Evolutionary conservation across 2,888 invertebrate species (phyloP).

Genomic region (Amaurobius ferox): DNA sequence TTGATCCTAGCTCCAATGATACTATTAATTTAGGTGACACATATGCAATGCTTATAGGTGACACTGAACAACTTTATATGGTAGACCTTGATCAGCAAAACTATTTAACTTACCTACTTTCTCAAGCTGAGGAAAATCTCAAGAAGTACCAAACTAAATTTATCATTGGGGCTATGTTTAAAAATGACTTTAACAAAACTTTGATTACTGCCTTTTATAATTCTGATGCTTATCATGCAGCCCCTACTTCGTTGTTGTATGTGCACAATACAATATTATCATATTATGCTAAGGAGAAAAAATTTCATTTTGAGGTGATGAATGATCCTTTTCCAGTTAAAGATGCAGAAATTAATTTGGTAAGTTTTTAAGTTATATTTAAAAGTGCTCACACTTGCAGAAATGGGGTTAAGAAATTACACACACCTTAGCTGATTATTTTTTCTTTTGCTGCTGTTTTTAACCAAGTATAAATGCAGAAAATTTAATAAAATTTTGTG

Average conservation of each 20-base stretch:
- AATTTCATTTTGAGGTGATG: not conserved
- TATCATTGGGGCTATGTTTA: constrained; percentile 1
- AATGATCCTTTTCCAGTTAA: constrained; percentile 23
- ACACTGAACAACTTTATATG: not conserved
- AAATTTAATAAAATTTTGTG: no score
- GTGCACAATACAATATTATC: constrained; percentile 83
- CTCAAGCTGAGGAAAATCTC: not conserved
- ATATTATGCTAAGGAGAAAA: constrained; percentile 74
- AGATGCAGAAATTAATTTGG: not conserved
- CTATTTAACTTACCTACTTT: not conserved
- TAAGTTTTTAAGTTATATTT: constrained; percentile 8
- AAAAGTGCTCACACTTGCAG: no score
- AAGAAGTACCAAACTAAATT: not conserved
- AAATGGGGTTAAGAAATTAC: no score
- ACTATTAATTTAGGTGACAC: not conserved
- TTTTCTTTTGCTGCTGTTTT: no score
- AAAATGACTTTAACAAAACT: not conserved
- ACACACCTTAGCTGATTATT: no score
- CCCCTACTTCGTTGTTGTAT: constrained; percentile 83
- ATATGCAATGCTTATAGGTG: not conserved
- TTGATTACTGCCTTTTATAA: constrained; percentile 85
- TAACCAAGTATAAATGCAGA: no score
- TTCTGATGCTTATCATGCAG: constrained; percentile 86
- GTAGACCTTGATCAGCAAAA: constrained; percentile 14
- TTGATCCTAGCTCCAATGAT: not conserved